Percentiles rank a stretch among this genome's conserved stretches.
Conservation (phyloP, 2,888 invertebrate species). For the Stratiomys singularior region DNA sequence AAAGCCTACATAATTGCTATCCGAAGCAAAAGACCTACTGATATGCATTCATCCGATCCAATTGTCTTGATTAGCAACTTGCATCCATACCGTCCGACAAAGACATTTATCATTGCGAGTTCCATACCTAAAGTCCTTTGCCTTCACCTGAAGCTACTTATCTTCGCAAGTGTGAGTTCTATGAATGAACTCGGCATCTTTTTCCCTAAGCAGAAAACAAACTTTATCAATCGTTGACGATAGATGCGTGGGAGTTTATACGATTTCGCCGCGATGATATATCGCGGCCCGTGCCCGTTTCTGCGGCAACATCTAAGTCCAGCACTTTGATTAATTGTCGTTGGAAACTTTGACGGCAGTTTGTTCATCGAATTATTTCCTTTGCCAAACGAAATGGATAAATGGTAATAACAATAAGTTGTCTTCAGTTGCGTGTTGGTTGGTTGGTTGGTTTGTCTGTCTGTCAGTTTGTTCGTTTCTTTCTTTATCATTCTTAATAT, state of each 20-base stretch:
- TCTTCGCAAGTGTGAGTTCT: background rate
- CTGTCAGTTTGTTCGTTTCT: too few species aligned
- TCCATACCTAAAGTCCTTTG: too few species aligned
- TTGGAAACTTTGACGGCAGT: slow-evolving; percentile 23
- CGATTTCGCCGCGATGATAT: slow-evolving; percentile 22
- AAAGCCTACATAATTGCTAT: too few species aligned
- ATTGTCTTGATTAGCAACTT: too few species aligned
- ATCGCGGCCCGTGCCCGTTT: slow-evolving; percentile 33
- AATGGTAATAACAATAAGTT: slow-evolving; percentile 34
- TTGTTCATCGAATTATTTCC: slow-evolving; percentile 28
- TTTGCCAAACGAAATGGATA: slow-evolving; percentile 1
- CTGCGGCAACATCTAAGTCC: slow-evolving; percentile 33
- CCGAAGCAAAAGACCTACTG: too few species aligned
- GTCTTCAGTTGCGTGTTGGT: background rate
- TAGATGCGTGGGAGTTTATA: slow-evolving; percentile 33
- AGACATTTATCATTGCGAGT: too few species aligned
- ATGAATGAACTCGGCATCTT: slow-evolving; percentile 32
- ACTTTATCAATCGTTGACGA: slow-evolving; percentile 23
- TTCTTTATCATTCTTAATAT: slow-evolving; percentile 6
- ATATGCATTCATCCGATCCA: too few species aligned
- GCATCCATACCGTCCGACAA: too few species aligned
- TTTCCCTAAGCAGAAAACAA: background rate
- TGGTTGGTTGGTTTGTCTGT: too few species aligned
- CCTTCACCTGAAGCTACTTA: background rate
- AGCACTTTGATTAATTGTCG: slow-evolving; percentile 31